Percentiles rank a stretch among this genome's conserved stretches.
Evolutionary conservation across 1,140 invertebrate genomes (phyloP).

Genomic region (Metopolophium dirhodum): DNA sequence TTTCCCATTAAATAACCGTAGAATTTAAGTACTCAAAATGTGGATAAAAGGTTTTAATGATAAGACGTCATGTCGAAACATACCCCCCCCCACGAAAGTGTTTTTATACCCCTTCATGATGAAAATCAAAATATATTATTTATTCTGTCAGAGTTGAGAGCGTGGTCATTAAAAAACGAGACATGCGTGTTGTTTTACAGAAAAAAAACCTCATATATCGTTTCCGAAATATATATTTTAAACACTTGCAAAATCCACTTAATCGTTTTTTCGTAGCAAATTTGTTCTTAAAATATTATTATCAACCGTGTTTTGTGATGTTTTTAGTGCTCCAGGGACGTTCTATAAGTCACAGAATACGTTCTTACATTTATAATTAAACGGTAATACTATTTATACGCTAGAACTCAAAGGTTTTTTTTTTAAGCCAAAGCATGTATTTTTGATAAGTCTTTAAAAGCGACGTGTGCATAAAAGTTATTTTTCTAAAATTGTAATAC

Average conservation of each 20-base stretch:
- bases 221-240: neutral
- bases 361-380: neutral
- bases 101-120: neutral
- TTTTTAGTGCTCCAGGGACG: neutral
- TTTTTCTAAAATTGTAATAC: neutral
- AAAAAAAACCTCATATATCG: neutral
- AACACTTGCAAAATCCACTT: neutral
- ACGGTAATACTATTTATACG: neutral
- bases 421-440: too few relatives aligned
- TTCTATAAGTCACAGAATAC: neutral
- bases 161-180: neutral
- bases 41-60: neutral
- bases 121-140: slow-evolving; percentile 9
- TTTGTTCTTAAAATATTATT: neutral
- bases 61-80: neutral
- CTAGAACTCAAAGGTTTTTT: neutral
- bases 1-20: neutral
- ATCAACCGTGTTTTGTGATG: neutral
- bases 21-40: neutral
- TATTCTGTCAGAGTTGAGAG: neutral
- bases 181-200: neutral
- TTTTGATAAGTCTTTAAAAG: too few relatives aligned
- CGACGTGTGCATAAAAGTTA: neutral
- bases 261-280: neutral
- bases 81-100: neutral